Evolutionary conservation across 2,113 vertebrate genomes (phyloP).

Genomic region (Clinocottus analis): DNA sequence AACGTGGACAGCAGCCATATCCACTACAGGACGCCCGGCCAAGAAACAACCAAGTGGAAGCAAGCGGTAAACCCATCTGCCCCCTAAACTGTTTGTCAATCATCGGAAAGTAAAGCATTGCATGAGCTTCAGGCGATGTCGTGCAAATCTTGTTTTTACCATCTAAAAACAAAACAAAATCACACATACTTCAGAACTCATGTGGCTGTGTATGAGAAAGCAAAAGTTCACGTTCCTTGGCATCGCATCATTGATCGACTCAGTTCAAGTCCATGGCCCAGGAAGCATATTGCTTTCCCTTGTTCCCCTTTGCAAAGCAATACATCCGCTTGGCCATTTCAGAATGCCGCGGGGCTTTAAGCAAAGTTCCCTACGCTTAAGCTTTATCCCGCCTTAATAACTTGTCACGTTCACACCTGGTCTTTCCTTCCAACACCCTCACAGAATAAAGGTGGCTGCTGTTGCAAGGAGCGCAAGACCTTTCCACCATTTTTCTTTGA

Average conservation of each 20-base stretch:
- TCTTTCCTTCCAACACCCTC: slow-evolving; percentile 81
- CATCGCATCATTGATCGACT: slow-evolving; percentile 72
- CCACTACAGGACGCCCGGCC: slow-evolving; percentile 74
- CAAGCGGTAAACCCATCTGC: slow-evolving; percentile 82
- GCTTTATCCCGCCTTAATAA: slow-evolving; percentile 75
- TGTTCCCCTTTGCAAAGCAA: slow-evolving; percentile 72
- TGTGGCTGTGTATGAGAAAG: slow-evolving; percentile 77
- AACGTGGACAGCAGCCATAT: slow-evolving; percentile 78
- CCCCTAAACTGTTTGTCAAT: slow-evolving; percentile 73
- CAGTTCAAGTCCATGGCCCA: slow-evolving; percentile 31
- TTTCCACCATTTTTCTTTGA: slow-evolving; percentile 68
- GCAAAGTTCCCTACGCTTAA: slow-evolving; percentile 81
- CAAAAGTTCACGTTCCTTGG: slow-evolving; percentile 68
- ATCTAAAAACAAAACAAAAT: slow-evolving; percentile 61
- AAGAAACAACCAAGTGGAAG: slow-evolving; percentile 82
- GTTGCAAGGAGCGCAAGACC: slow-evolving; percentile 80
- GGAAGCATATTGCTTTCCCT: slow-evolving; percentile 70
- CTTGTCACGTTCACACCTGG: slow-evolving; percentile 69
- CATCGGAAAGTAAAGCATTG: slow-evolving; percentile 81
- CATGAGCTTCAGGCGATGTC: slow-evolving; percentile 80
- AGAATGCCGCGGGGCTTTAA: slow-evolving; percentile 74
- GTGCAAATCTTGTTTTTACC: slow-evolving; percentile 77
- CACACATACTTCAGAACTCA: slow-evolving; percentile 67
- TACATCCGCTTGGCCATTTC: slow-evolving; percentile 83
- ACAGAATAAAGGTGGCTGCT: slow-evolving; percentile 74